phyloP scores from a whole-genome alignment of 2,888 invertebrate genomes.

The Allacma fusca region DNA sequence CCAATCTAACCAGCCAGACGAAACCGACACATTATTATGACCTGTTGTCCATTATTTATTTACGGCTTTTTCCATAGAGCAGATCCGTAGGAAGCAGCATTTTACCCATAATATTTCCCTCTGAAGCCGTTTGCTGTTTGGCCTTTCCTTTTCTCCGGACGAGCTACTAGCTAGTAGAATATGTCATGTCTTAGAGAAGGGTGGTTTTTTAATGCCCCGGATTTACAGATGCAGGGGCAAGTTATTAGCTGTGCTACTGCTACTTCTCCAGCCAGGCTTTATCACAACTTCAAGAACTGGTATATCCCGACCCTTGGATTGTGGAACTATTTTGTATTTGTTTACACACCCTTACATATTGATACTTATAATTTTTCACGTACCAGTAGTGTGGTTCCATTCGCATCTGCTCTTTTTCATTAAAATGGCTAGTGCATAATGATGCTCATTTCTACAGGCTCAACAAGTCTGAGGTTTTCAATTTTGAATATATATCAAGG shows the following conservation, averaged over 20 bases:
- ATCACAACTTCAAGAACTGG: not conserved
- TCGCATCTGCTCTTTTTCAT: conserved; percentile 5
- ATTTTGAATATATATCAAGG: not conserved
- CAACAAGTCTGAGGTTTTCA: not conserved
- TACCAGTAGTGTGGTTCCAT: too few species aligned
- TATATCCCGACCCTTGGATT: too few species aligned
- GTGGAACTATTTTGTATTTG: too few species aligned
- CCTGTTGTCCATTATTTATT: conserved; percentile 39
- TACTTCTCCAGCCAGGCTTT: not conserved
- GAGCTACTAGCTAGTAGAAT: too few species aligned
- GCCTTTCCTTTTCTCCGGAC: not conserved
- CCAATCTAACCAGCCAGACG: conserved; percentile 38
- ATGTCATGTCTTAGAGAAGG: too few species aligned
- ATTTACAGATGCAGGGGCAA: not conserved
- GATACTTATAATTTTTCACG: too few species aligned
- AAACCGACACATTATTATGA: conserved; percentile 37
- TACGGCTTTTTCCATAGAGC: conserved; percentile 38
- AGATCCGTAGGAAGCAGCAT: not conserved
- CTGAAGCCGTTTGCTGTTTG: not conserved
- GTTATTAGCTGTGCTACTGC: conserved; percentile 5
- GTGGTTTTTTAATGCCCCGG: not conserved
- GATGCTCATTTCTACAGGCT: not conserved
- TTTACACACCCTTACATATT: too few species aligned
- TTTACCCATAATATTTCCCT: conserved; percentile 1
- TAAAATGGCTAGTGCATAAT: not conserved